These are phyloP conservation scores for Drosophila nasuta DNA, from an alignment of 1,140 invertebrate genomes.

Conservation along the genomic window DNA sequence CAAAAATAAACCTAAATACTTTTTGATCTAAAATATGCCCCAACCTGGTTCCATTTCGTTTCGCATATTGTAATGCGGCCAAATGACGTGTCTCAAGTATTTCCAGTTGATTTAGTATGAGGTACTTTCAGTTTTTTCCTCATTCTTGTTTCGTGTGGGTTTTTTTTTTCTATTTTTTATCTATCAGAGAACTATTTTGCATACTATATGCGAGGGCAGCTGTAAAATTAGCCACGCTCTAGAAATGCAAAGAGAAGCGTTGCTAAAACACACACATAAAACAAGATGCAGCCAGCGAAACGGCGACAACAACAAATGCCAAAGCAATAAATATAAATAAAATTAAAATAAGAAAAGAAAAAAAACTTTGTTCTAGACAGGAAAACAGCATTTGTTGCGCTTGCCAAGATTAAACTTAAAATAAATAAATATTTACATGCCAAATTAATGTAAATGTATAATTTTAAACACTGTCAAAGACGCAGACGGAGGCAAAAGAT, in stretches of 20 bases:
- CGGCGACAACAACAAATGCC: constrained; percentile 28
- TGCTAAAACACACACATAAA: constrained; percentile 1
- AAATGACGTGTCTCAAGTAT: constrained; percentile 54
- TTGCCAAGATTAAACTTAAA: constrained; percentile 47
- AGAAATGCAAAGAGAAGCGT: constrained; percentile 48
- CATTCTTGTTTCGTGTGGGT: constrained; percentile 39
- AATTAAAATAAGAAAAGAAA: not conserved
- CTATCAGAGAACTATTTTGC: constrained; percentile 41
- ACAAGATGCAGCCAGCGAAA: constrained; percentile 40
- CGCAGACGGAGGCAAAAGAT: constrained; percentile 21
- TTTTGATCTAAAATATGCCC: constrained; percentile 64
- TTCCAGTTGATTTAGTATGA: constrained; percentile 61
- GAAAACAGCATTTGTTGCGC: constrained; percentile 14
- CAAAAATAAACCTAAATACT: constrained; percentile 78
- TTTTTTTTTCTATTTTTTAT: constrained; percentile 50
- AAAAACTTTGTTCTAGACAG: not conserved
- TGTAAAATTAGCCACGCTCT: constrained; percentile 65
- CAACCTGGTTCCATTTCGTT: constrained; percentile 69
- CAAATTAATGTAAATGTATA: constrained; percentile 60
- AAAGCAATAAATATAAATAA: constrained; percentile 22
- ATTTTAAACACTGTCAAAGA: constrained; percentile 55
- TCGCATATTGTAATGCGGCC: constrained; percentile 37
- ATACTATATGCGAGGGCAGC: constrained; percentile 18
- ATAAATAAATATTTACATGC: constrained; percentile 69
- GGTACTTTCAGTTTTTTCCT: constrained; percentile 38